A percentile compares a stretch with the other conserved stretches of the same genome.
Conservation (phyloP, 2,113 vertebrate species). For the Rafetus swinhoei region DNA sequence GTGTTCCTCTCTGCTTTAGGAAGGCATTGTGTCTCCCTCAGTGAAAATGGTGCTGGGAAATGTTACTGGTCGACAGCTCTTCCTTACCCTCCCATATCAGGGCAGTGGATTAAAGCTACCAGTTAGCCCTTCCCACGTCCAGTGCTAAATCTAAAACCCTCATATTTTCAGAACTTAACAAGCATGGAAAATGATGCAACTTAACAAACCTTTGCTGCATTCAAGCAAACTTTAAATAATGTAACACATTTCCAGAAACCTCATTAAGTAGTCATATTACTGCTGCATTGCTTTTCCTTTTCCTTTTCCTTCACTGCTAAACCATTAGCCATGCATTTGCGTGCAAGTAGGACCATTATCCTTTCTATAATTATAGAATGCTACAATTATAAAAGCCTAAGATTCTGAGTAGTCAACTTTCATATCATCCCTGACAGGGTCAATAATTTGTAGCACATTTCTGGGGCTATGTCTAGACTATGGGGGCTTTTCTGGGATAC, state of each 20-base stretch:
- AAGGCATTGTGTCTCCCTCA: not conserved
- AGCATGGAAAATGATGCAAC: not conserved
- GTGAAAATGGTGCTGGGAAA: not conserved
- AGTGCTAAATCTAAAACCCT: not conserved
- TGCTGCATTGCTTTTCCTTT: slow-evolving; percentile 33
- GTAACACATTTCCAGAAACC: not conserved
- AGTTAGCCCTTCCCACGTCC: not conserved
- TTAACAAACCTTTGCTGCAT: not conserved
- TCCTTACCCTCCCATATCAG: not conserved
- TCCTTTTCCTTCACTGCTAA: not conserved
- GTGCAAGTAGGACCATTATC: slow-evolving; percentile 1
- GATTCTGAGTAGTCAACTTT: not conserved
- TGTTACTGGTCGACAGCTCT: not conserved
- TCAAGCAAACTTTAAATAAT: slow-evolving; percentile 19
- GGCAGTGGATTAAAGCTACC: not conserved
- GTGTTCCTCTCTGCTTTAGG: not conserved
- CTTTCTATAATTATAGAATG: slow-evolving; percentile 45
- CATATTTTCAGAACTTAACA: accelerated
- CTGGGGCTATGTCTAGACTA: too few relatives aligned
- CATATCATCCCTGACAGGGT: not conserved
- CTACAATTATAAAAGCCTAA: slow-evolving; percentile 20
- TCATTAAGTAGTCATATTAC: slow-evolving; percentile 28
- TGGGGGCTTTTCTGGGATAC: too few relatives aligned
- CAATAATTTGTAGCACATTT: not conserved
- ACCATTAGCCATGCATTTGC: slow-evolving; percentile 20